Conservation (phyloP, 2,888 invertebrate species). For the Bimastos eiseni region DNA sequence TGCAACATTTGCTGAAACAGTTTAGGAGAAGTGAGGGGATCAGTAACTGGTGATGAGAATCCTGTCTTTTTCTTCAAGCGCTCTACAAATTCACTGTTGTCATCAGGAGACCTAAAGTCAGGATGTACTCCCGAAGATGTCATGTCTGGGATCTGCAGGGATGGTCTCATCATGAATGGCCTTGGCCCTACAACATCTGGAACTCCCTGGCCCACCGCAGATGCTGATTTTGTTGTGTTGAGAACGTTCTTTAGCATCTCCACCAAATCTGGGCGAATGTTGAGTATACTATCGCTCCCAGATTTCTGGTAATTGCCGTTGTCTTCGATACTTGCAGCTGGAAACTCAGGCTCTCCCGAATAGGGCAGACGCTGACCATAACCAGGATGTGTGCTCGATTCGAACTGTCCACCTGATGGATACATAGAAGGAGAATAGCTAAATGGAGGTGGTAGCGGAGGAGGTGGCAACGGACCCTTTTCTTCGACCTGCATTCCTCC, state of each 20-base stretch:
- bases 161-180: neutral
- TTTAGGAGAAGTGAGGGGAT: constrained; percentile 13
- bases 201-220: constrained; percentile 3
- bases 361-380: neutral
- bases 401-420: neutral
- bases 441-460: constrained; percentile 18
- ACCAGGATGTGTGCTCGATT: neutral
- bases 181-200: neutral
- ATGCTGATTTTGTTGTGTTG: constrained; percentile 6
- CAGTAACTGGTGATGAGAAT: constrained; percentile 1
- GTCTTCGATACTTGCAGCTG: neutral
- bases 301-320: neutral
- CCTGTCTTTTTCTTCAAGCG: constrained; percentile 2
- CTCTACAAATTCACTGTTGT: constrained; percentile 19
- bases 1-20: neutral
- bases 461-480: constrained; percentile 15
- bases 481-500: neutral
- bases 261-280: constrained; percentile 17
- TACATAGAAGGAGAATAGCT: neutral
- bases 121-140: neutral
- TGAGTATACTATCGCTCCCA: neutral
- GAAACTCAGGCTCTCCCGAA: neutral
- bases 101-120: constrained; percentile 17
- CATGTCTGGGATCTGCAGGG: neutral
- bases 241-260: constrained; percentile 16